Base-by-base conservation (phyloP, 2,113 vertebrate genomes). In the Scytalopus superciliaris region DNA sequence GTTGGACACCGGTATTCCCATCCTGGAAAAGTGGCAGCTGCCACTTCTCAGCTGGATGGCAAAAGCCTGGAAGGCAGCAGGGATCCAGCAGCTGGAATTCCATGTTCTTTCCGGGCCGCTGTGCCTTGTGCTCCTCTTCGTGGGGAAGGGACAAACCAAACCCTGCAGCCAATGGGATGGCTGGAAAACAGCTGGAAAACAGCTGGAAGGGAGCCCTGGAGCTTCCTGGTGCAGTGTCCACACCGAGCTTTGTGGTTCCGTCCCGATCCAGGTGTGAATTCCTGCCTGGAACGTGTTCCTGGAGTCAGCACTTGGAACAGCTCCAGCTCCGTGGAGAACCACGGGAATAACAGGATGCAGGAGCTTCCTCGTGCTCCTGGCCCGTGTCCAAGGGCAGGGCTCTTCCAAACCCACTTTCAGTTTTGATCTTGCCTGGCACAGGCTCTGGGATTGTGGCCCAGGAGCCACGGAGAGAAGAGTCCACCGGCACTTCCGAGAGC, bases 181-280 rank as follows among this genome's bases (percentile, higher is more conserved):
- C 47, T 47, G 47, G 44, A 22, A 47, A 47, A 47, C 45, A 47
- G 9, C 2, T 0, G 2, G 88, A 19, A 57, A 19, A 12, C 13
- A 11, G 77, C 67, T 31, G 55, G 64, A 39, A 60, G 42, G 37
- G 31, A 84, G n/a, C 10, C 0, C 64, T 33, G 55, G 17, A 80
- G 66, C 19, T 5, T 11, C 69, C 39, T 6, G 37, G 17, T 19
- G 57, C 57, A 23, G 12, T 0, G 0, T 30, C 47, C 0, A 0
- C 2, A 1, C 33, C 0, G 4, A 55, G 25, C 35, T 84, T 27
- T 12, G 50, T 0, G 3, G 5, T 40, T 28, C 8, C 35, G 35
- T 12, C 33, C 73, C 8, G 7, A 52, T 22, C 52, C 62, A 23
- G 10, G 13, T 0, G 7, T 22, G 19, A 84, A 50, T 59, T 76